Evolutionary conservation across 2,113 vertebrate genomes (phyloP).

Genomic region (Corythornis vintsioides): DNA sequence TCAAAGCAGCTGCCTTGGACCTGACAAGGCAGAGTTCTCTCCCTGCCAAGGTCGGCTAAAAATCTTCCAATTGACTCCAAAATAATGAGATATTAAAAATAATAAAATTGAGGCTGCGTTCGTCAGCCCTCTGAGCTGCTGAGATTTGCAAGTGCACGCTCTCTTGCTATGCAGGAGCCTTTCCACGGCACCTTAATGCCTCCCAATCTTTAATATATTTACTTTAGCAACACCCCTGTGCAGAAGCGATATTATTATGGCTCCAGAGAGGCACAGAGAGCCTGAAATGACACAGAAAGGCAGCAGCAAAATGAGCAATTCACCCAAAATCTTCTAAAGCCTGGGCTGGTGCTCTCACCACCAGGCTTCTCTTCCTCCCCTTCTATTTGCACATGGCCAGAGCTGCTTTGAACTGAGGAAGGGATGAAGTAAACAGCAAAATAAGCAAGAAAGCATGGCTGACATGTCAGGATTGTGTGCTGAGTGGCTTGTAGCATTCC

Average conservation of each 20-base stretch:
- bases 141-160: background rate
- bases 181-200: constrained; percentile 23
- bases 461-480: too few species aligned
- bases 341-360: background rate
- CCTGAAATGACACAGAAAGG: constrained; percentile 27
- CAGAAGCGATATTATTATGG: background rate
- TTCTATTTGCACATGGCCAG: background rate
- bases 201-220: constrained; percentile 44
- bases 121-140: background rate
- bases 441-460: background rate
- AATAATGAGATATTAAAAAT: constrained; percentile 46
- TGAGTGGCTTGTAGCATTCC: background rate
- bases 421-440: background rate
- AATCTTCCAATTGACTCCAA: background rate
- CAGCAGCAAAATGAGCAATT: constrained; percentile 38
- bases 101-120: background rate
- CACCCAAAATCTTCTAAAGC: constrained; percentile 7
- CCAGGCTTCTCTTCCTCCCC: background rate
- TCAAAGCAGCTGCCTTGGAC: background rate
- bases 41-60: background rate
- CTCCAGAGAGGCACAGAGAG: background rate
- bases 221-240: constrained; percentile 4
- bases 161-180: background rate
- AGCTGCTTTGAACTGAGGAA: background rate
- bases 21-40: background rate